Evolutionary conservation across 2,797 vertebrate genomes (phyloP), one percentile per base, ranked within the genome.

Genomic region (Diceros bicornis): DNA sequence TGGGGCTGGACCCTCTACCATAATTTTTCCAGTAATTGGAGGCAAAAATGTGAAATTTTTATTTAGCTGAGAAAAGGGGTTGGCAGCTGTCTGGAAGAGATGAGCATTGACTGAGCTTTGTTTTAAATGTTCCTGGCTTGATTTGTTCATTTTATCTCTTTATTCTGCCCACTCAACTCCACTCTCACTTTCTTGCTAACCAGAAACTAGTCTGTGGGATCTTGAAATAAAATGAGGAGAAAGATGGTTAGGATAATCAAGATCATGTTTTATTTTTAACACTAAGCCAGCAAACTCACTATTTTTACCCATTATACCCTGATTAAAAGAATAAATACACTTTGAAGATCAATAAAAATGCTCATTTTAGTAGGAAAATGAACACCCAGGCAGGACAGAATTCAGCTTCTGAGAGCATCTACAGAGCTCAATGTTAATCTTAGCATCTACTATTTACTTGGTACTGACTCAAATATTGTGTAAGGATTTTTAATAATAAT

Each of bases 1-100:
- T 94, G 64, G 83, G 72, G 18, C 91, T 98, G 95, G 77, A 97
- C 20, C 21, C 87, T 96, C 61, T 94, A 94, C 59, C 34, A 62
- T 59, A n/a, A 62, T 96, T 91, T 89, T 86, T 91, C 96, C 64
- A 96, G 74, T 78, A 97, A 78, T 29, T 86, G 20, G 93, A 97
- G 81, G 59, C 62, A 94, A 97, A 97, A 95, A 84, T 41, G 50
- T 62, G 95, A 97, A 78, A 68, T 96, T 97, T 94, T 87, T 72
- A 72, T 97, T 97, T 68, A 92, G 21, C 90, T 69, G 92, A 68
- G 90, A 93, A 57, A 57, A 95, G n/a, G 0, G 1, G 14, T 47
- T 97, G 96, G 83, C 97, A 96, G 44, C 90, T 96, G 34, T 96
- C 78, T 69, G 82, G 61, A 34, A 77, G 72, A 89, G 69, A 52